Conservation (phyloP, 2,113 vertebrate species). For the Empidonax traillii region DNA sequence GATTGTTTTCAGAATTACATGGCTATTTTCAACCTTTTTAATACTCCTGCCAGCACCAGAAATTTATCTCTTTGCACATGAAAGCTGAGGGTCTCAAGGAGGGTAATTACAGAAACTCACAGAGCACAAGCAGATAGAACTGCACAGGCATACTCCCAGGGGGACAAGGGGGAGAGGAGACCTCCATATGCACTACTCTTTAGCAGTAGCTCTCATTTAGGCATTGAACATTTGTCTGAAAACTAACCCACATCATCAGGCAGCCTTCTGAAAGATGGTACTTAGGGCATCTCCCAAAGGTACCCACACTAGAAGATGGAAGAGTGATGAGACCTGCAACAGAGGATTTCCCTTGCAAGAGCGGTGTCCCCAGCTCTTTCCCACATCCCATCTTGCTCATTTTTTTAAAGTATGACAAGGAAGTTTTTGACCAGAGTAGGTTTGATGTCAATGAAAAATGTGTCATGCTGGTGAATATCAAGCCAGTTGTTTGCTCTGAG, state of each 20-base stretch:
- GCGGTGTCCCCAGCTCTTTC: neutral
- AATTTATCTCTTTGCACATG: neutral
- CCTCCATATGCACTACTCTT: fast-evolving
- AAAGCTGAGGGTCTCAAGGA: neutral
- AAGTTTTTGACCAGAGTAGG: neutral
- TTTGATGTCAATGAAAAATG: neutral
- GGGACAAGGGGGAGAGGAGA: neutral
- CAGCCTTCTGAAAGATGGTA: neutral
- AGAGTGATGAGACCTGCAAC: neutral
- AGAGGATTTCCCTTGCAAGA: neutral
- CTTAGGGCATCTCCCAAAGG: neutral
- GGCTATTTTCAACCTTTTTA: neutral
- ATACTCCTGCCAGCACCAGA: neutral
- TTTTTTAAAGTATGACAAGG: neutral
- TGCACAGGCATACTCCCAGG: neutral
- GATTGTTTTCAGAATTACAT: neutral
- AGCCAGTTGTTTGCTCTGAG: neutral
- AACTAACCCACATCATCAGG: neutral
- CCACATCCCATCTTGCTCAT: neutral
- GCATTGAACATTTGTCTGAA: neutral
- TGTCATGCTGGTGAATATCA: neutral
- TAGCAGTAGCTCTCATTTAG: neutral
- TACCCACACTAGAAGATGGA: neutral
- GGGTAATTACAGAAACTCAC: neutral
- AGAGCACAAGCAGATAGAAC: neutral